These are phyloP conservation scores for Phania funesta DNA, from an alignment of 2,888 invertebrate species.

Conservation along the genomic window DNA sequence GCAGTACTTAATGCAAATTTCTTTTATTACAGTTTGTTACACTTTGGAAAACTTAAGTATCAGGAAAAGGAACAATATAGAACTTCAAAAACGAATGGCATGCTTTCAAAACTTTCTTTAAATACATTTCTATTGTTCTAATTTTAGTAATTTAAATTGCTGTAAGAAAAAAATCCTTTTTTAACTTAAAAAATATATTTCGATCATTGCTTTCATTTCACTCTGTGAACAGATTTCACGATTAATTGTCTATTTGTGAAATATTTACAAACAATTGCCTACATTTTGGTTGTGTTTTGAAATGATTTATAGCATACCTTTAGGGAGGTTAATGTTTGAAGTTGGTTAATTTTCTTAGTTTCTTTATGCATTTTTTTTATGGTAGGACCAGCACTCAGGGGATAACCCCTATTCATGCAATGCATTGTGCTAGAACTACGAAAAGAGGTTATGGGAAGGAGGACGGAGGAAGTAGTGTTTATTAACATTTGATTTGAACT, in stretches of 20 bases:
- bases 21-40: constrained; percentile 45
- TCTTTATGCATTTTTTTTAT: not conserved
- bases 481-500: too few species aligned
- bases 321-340: not conserved
- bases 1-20: constrained; percentile 16
- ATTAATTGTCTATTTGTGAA: constrained; percentile 40
- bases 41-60: constrained; percentile 41
- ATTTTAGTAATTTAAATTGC: not conserved
- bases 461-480: too few species aligned
- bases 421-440: too few species aligned
- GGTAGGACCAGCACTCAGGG: too few species aligned
- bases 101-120: not conserved
- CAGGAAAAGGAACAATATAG: constrained; percentile 5
- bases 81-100: constrained; percentile 48
- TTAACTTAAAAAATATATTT: not conserved
- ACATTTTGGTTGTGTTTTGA: constrained; percentile 13
- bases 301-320: constrained; percentile 28
- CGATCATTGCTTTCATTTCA: constrained; percentile 21
- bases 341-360: not conserved
- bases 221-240: not conserved
- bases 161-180: not conserved
- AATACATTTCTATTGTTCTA: not conserved
- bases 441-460: too few species aligned
- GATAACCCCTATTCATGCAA: too few species aligned
- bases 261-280: constrained; percentile 50